A percentile compares a stretch with the other conserved stretches of the same genome.
Conservation (phyloP, 2,888 invertebrate species). For the Lacanobia oleracea region DNA sequence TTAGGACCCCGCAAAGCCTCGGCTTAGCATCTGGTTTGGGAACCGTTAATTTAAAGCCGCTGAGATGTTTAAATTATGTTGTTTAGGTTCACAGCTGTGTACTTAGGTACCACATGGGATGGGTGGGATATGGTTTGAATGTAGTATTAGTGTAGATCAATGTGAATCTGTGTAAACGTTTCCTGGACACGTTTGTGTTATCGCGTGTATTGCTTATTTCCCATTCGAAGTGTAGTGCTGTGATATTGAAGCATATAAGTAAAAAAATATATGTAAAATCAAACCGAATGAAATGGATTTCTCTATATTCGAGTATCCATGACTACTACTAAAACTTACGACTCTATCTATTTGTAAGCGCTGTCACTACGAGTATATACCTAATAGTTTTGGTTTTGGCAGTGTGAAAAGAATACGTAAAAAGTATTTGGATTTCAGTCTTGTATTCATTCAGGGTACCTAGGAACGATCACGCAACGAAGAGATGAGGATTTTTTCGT, state of each 20-base stretch:
- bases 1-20: constrained; percentile 38
- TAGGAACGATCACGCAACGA: neutral
- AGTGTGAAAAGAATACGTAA: neutral
- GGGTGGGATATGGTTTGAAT: neutral
- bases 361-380: too few species aligned
- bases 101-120: neutral
- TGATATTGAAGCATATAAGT: too few species aligned
- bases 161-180: neutral
- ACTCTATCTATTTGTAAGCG: too few species aligned
- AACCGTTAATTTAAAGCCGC: constrained; percentile 51
- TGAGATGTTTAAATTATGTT: constrained; percentile 48
- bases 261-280: too few species aligned
- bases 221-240: too few species aligned
- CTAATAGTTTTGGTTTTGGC: too few species aligned
- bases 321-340: too few species aligned
- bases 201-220: neutral
- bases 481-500: neutral
- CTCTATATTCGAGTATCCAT: too few species aligned
- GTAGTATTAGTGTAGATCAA: constrained; percentile 8
- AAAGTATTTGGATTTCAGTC: neutral
- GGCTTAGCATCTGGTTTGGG: constrained; percentile 50
- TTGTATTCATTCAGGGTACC: neutral
- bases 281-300: too few species aligned
- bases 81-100: constrained; percentile 25
- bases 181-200: neutral